A percentile compares a stretch with the other conserved stretches of the same genome.
Evolutionary conservation across 1,140 invertebrate genomes (phyloP).

Genomic region (Charaxes varanes): DNA sequence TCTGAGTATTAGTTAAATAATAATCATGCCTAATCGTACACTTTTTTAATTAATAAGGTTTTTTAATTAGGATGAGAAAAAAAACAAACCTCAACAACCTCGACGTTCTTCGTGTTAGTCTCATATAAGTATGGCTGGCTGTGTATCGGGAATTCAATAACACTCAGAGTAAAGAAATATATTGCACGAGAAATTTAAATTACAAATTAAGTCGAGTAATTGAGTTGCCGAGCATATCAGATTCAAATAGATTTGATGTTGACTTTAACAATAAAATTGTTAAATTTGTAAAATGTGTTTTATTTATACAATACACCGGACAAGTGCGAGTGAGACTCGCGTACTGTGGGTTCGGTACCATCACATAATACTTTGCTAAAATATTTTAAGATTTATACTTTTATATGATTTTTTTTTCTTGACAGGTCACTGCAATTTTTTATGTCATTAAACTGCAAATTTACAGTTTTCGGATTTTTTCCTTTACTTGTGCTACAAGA

Average conservation of each 20-base stretch:
- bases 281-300: slow-evolving; percentile 53
- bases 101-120: not conserved
- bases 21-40: slow-evolving; percentile 1
- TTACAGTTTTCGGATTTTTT: too few relatives aligned
- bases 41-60: too few relatives aligned
- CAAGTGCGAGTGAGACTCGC: too few relatives aligned
- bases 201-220: slow-evolving; percentile 5
- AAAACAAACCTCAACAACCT: too few relatives aligned
- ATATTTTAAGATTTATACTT: too few relatives aligned
- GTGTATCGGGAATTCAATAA: slow-evolving; percentile 8
- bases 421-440: too few relatives aligned
- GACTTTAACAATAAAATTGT: slow-evolving; percentile 57
- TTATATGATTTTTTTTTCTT: too few relatives aligned
- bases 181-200: not conserved
- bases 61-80: too few relatives aligned
- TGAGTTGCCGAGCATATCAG: slow-evolving; percentile 53
- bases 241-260: slow-evolving; percentile 59
- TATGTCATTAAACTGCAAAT: too few relatives aligned
- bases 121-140: slow-evolving; percentile 3
- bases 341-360: too few relatives aligned
- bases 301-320: slow-evolving; percentile 25
- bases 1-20: not conserved
- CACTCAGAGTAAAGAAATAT: not conserved
- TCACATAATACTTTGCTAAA: too few relatives aligned
- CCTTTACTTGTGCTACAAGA: too few relatives aligned